Conservation (phyloP, 2,797 vertebrate species). For the Scolopax rusticola region DNA sequence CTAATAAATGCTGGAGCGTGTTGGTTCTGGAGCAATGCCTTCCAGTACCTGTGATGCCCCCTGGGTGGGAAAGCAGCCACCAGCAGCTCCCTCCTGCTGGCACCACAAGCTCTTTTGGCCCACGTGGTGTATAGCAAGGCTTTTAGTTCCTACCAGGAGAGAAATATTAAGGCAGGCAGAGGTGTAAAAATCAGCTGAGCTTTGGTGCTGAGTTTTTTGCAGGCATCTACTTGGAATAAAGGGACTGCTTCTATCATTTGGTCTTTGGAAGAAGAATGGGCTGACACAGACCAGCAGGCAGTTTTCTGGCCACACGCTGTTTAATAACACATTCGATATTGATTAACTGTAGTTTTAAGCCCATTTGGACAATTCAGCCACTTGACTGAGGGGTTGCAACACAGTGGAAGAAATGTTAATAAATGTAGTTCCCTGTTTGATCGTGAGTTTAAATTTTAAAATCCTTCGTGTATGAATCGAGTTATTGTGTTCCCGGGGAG, state of each 20-base stretch:
- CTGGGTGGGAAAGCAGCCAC: not conserved
- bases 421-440: conserved; percentile 56
- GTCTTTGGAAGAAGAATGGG: conserved; percentile 67
- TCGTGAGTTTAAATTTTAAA: conserved; percentile 66
- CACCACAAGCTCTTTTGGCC: not conserved
- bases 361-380: conserved; percentile 71
- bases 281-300: conserved; percentile 65
- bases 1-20: not conserved
- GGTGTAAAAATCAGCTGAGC: conserved; percentile 42
- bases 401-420: conserved; percentile 59
- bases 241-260: conserved; percentile 47
- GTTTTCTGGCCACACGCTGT: conserved; percentile 64
- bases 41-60: not conserved
- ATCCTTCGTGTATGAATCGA: conserved; percentile 39
- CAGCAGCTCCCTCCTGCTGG: not conserved
- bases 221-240: conserved; percentile 59
- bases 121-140: not conserved
- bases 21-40: not conserved
- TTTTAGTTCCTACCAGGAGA: not conserved
- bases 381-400: conserved; percentile 55
- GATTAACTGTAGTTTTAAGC: conserved; percentile 74
- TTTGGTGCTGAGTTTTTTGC: conserved; percentile 41
- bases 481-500: conserved; percentile 59
- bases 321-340: conserved; percentile 73
- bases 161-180: not conserved